Base-by-base conservation (phyloP, 2,113 vertebrate species). In the Brachionichthys hirsutus region DNA sequence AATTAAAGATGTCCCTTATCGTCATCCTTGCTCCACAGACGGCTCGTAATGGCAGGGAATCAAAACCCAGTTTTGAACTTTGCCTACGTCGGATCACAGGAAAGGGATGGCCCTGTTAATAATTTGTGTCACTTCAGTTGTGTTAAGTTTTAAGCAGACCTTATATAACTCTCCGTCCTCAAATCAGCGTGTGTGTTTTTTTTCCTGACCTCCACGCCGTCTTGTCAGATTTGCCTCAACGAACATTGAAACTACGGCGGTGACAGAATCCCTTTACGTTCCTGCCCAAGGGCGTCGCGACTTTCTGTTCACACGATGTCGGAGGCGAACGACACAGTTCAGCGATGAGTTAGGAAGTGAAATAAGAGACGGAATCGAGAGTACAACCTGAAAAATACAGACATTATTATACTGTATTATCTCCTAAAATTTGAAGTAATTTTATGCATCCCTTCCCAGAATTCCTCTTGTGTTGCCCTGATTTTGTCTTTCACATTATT, bases 1-100 rank as follows among this genome's bases (percentile, higher is more conserved):
- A 92, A 92, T 91, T 91, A 91, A 73, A 69, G 78, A 69, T 71
- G 88, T 84, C 88, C 80, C 67, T 66, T 66, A 86, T 85, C 61
- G 48, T 87, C 86, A 80, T 78, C 70, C 38, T 2, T 75, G 74
- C 76, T 76, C 74, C 46, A 45, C 41, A 70, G 83, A 80, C 80
- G 72, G 80, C 68, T 70, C 77, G 19, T 85, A 83, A 84, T 75
- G 80, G 83, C 75, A 44, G 50, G 63, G 74, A 83, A 78, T 73
- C 83, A 43, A 82, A 85, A 79, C 73, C 69, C 78, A 52, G 77
- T 78, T 71, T 67, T 85, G 83, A 84, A 84, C 83, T 80, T 82
- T 84, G 66, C 44, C 85, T 62, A 52, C 67, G 67, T 59, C 9
- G 52, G 62, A 69, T 52, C 10, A 5, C 54, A 22, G 40, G 30